Evolutionary conservation across 2,888 invertebrate species (phyloP).

Genomic region (Luperina testacea): DNA sequence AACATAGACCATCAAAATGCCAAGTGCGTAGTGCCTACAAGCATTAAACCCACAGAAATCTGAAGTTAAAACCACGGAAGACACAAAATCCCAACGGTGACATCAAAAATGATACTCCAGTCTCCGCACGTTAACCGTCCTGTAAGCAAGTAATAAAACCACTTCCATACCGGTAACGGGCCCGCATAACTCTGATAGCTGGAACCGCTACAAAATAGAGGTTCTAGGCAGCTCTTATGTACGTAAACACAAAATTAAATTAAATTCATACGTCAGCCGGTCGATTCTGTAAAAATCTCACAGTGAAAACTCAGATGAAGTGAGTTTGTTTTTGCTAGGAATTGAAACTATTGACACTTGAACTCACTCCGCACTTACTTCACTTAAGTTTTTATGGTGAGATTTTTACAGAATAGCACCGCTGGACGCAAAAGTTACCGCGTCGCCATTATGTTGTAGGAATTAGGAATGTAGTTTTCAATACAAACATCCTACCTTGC

Average conservation of each 20-base stretch:
- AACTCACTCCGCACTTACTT: too few relatives aligned
- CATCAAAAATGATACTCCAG: slow-evolving; percentile 21
- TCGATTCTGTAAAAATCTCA: too few relatives aligned
- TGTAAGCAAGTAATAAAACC: slow-evolving; percentile 58
- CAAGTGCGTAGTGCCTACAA: neutral
- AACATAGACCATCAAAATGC: neutral
- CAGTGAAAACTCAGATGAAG: too few relatives aligned
- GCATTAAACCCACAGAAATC: neutral
- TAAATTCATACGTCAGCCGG: too few relatives aligned
- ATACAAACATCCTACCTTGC: too few relatives aligned
- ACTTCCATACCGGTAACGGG: slow-evolving; percentile 56
- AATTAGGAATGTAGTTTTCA: too few relatives aligned
- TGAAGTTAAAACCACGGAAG: neutral
- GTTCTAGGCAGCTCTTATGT: slow-evolving; percentile 7
- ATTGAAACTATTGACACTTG: too few relatives aligned
- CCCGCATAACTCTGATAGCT: slow-evolving; percentile 58
- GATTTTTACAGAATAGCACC: too few relatives aligned
- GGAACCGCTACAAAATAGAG: slow-evolving; percentile 42
- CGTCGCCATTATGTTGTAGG: too few relatives aligned
- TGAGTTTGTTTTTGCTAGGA: too few relatives aligned
- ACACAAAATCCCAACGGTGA: slow-evolving; percentile 18
- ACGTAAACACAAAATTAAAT: neutral
- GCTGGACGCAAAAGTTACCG: too few relatives aligned
- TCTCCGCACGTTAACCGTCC: slow-evolving; percentile 10
- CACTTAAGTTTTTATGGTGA: too few relatives aligned